These are phyloP conservation scores for Neopipo cinnamomea DNA, from an alignment of 2,113 vertebrate species.

Conservation along the genomic window DNA sequence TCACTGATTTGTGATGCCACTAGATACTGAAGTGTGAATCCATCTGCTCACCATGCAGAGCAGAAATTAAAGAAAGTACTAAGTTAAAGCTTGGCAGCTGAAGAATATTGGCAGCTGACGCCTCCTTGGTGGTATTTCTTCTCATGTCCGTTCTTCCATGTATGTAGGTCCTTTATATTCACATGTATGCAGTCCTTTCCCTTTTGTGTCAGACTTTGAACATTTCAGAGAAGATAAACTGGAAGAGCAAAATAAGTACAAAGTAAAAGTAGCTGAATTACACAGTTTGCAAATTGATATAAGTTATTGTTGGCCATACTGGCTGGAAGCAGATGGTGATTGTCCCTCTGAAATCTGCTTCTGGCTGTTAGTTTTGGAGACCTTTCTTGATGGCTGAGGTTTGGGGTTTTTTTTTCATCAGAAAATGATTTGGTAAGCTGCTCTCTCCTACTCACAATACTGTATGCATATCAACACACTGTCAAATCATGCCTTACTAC, in stretches of 20 bases:
- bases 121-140: not conserved
- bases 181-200: not conserved
- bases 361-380: not conserved
- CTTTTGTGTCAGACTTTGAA: not conserved
- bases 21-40: conserved; percentile 27
- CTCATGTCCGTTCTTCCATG: not conserved
- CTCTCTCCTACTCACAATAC: not conserved
- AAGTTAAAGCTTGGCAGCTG: conserved; percentile 29
- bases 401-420: not conserved
- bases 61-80: not conserved
- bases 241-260: not conserved
- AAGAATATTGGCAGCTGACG: not conserved
- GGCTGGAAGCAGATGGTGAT: not conserved
- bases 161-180: not conserved
- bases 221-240: not conserved
- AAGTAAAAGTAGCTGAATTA: not conserved
- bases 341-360: not conserved
- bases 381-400: not conserved
- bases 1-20: conserved; percentile 8
- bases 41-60: conserved; percentile 20
- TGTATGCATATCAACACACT: not conserved
- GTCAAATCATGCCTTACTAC: not conserved
- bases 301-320: not conserved
- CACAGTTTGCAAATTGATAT: not conserved
- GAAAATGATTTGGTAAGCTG: not conserved